phyloP scores from a whole-genome alignment of 2,888 invertebrate species.

The Athetis lepigone region DNA sequence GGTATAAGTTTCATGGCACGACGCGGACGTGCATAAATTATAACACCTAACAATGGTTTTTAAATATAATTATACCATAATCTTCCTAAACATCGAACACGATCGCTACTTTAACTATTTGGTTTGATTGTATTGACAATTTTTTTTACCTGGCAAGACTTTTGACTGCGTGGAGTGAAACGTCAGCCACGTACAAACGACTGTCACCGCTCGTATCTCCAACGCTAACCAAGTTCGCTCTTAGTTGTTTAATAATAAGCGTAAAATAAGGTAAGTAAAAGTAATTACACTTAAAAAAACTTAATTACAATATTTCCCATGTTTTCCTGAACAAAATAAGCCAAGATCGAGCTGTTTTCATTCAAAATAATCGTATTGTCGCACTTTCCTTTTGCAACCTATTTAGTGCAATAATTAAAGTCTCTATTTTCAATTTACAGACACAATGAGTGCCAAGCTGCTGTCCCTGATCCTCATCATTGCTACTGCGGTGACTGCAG shows the following conservation, averaged over 20 bases:
- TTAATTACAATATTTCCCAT: conserved; percentile 7
- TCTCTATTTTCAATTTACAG: conserved; percentile 73
- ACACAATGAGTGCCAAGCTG: conserved; percentile 84
- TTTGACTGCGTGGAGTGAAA: conserved; percentile 89
- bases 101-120: conserved; percentile 33
- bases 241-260: conserved; percentile 63
- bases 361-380: conserved; percentile 57
- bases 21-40: no score
- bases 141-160: conserved; percentile 71
- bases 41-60: no score
- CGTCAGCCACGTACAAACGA: conserved; percentile 88
- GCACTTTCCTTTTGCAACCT: conserved; percentile 38
- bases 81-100: neutral
- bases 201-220: conserved; percentile 74
- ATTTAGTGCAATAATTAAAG: conserved; percentile 36
- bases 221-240: conserved; percentile 49
- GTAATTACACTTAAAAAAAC: conserved; percentile 23
- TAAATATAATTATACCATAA: no score
- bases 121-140: neutral
- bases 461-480: conserved; percentile 85
- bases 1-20: no score
- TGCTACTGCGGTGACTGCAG: conserved; percentile 86
- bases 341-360: conserved; percentile 52
- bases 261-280: conserved; percentile 67
- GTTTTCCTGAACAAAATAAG: neutral